These are phyloP conservation scores for Lanistes nyassanus DNA, from an alignment of 1,140 invertebrate species.

Conservation along the genomic window DNA sequence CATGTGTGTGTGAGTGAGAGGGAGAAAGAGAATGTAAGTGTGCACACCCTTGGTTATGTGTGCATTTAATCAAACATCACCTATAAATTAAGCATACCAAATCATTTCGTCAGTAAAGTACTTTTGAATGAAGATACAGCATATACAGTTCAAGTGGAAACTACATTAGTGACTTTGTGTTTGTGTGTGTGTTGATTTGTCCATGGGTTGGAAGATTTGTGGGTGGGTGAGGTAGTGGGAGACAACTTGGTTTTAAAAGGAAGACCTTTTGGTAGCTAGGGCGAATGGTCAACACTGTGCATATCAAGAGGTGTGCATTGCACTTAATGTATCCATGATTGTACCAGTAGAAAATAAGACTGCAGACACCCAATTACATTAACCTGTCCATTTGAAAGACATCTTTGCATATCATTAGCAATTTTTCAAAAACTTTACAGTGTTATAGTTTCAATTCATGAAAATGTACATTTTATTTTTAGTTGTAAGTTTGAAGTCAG, in stretches of 20 bases:
- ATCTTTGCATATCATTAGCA: too few relatives aligned
- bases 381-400: neutral
- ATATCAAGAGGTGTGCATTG: neutral
- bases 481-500: too few relatives aligned
- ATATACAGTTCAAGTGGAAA: neutral
- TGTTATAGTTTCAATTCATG: too few relatives aligned
- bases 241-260: neutral
- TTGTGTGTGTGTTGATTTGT: constrained; percentile 3
- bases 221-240: neutral
- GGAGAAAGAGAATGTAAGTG: neutral
- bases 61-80: neutral
- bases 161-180: neutral
- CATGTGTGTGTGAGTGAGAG: neutral
- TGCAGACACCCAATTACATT: neutral
- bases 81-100: too few relatives aligned
- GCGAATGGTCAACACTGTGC: neutral
- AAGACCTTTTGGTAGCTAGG: neutral
- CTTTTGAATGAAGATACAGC: neutral
- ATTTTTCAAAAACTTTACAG: too few relatives aligned
- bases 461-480: neutral
- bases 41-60: neutral
- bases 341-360: neutral
- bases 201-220: neutral
- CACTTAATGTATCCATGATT: neutral
- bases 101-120: too few relatives aligned